phyloP scores from a whole-genome alignment of 2,797 vertebrate species.

The Glossophaga mutica region DNA sequence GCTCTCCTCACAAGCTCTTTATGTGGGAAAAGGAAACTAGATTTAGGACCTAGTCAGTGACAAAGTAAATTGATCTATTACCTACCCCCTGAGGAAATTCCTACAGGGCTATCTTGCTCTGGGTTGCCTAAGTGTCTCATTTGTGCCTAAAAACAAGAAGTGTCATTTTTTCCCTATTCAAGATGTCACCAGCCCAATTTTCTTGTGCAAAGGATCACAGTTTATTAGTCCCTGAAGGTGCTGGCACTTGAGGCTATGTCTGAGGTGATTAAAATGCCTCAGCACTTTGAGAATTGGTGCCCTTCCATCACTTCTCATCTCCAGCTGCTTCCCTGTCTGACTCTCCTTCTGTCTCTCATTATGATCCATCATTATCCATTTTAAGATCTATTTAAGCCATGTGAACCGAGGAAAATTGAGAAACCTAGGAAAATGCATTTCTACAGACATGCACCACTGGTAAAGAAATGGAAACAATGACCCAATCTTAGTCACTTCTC shows the following conservation, averaged over 20 bases:
- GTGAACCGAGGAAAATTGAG: conserved; percentile 47
- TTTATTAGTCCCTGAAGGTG: conserved; percentile 64
- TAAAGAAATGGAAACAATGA: conserved; percentile 23
- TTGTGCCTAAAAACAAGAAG: conserved; percentile 68
- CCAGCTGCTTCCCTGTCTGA: conserved; percentile 47
- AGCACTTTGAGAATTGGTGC: conserved; percentile 37
- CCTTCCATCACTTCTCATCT: conserved; percentile 41
- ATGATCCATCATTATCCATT: conserved; percentile 58
- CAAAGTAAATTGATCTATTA: conserved; percentile 51
- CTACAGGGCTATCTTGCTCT: conserved; percentile 27
- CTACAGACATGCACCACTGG: background rate
- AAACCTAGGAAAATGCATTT: conserved; percentile 48
- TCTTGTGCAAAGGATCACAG: conserved; percentile 54
- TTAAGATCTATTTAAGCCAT: conserved; percentile 52
- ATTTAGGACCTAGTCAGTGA: conserved; percentile 24
- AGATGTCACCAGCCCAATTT: conserved; percentile 68
- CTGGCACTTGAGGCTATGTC: conserved; percentile 16
- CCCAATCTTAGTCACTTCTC: background rate
- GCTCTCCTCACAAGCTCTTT: background rate
- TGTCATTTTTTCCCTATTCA: conserved; percentile 64
- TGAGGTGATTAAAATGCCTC: conserved; percentile 66
- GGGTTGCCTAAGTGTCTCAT: conserved; percentile 66
- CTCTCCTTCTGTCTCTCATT: conserved; percentile 58
- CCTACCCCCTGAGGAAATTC: conserved; percentile 30
- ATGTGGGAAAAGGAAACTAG: background rate